Percentiles rank a stretch among this genome's conserved stretches.
These are phyloP conservation scores for Gopherus flavomarginatus DNA, from an alignment of 2,113 vertebrate species.

Conservation along the genomic window DNA sequence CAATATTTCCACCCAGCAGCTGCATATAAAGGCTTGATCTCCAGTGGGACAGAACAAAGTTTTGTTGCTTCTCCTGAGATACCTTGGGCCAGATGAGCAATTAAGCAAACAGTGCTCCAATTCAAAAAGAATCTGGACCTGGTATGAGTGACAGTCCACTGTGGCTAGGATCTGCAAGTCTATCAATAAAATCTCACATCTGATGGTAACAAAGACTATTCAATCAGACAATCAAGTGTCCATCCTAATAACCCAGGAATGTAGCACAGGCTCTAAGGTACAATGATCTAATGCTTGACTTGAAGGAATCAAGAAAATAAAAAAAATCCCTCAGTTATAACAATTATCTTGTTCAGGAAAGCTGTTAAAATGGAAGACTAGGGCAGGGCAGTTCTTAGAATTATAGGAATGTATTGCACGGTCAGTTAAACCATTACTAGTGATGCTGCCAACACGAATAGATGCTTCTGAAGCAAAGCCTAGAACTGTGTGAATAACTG, in stretches of 20 bases:
- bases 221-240: not conserved
- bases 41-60: not conserved
- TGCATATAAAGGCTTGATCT: not conserved
- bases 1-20: not conserved
- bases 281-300: not conserved
- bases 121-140: not conserved
- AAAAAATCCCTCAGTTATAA: not conserved
- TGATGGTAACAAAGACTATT: not conserved
- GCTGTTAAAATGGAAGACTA: not conserved
- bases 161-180: not conserved
- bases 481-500: too few relatives aligned
- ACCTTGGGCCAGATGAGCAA: not conserved
- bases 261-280: not conserved
- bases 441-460: fast-evolving
- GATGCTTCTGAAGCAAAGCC: not conserved
- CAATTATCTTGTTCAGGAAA: not conserved
- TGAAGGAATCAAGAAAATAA: not conserved
- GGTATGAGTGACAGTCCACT: not conserved
- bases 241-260: not conserved
- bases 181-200: not conserved
- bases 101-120: not conserved
- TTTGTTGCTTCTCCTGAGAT: not conserved
- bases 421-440: fast-evolving
- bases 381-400: fast-evolving
- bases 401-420: not conserved